phyloP scores from a whole-genome alignment of 2,888 invertebrate genomes.

The Metallyticus violacea region DNA sequence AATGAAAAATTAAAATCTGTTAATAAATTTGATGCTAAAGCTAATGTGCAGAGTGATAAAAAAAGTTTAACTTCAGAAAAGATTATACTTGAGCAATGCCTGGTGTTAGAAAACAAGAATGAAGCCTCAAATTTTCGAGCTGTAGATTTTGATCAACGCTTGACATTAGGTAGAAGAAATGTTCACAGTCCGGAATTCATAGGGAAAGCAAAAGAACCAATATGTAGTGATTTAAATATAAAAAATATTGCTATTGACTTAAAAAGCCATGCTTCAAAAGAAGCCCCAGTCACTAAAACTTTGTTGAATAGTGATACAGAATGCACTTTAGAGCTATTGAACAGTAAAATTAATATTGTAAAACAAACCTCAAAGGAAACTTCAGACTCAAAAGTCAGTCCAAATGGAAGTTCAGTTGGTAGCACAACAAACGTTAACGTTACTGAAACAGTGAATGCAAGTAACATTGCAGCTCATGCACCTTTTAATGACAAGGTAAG shows the following conservation, averaged over 20 bases:
- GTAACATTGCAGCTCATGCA: neutral
- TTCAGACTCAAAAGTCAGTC: neutral
- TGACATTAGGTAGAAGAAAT: neutral
- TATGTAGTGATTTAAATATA: neutral
- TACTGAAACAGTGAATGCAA: neutral
- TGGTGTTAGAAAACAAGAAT: neutral
- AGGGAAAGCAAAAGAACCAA: neutral
- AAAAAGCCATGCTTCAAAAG: neutral
- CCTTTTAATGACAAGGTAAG: neutral
- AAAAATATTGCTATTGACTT: neutral
- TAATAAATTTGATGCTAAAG: neutral
- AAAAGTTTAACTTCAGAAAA: neutral
- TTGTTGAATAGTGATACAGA: no score
- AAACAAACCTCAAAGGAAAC: neutral
- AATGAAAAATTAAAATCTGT: neutral
- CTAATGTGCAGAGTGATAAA: neutral
- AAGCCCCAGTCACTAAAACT: neutral
- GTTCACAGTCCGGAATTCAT: neutral
- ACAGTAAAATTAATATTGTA: no score
- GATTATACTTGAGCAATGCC: neutral
- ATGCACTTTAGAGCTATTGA: neutral
- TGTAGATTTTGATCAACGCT: neutral
- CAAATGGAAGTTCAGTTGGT: neutral
- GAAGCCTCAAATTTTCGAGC: neutral
- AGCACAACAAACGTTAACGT: neutral